Evolutionary conservation across 2,888 invertebrate genomes (phyloP), one percentile per base, ranked within the genome.

Genomic region (Camptogramma bilineatum): DNA sequence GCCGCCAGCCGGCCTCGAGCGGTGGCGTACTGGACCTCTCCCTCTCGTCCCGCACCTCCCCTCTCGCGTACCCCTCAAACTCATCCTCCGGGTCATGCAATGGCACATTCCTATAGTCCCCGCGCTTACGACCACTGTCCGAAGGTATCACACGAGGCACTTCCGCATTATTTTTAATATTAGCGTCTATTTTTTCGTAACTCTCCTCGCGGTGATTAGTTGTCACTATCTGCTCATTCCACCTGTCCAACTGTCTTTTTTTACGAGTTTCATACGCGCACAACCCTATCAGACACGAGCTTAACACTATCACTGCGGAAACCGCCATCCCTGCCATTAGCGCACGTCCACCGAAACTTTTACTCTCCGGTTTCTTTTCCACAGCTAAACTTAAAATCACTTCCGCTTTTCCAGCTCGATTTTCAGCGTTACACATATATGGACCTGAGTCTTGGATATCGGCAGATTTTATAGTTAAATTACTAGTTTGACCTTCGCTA

Each of bases 181-280:
- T 95, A 93, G 96, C 94, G 82, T 96, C 96, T 72, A 97, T 96
- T 91, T 96, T 97, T 83, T 96, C 96, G 80, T 96, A 96, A 85
- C 95, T 96, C 77, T 96, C 96, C 70, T 91, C 92, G 62, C 90
- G 86, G 71, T 91, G 89, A 79, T 87, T 91, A 34, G 86, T 80
- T 13, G 88, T 89, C 74, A 93, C 93, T 79, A 92, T 92, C 79
- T 92, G 92, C 80, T 92, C 91, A 72, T 92, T 91, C 91, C 91
- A 91, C 80, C 91, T 88, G 85, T 90, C 90, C 81, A 90, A 80
- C 75, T 90, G 91, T 82, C 94, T 93, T 82, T 95, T 92, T 81
- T 95, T 94, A 74, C 95, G 94, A 80, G 94, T 94, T 80, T 95
- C 95, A 69, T 95, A 94, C 75, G 95, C 93, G 81, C 95, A 96